Base-by-base conservation (phyloP, 2,888 invertebrate species). In the Brenthis daphne region DNA sequence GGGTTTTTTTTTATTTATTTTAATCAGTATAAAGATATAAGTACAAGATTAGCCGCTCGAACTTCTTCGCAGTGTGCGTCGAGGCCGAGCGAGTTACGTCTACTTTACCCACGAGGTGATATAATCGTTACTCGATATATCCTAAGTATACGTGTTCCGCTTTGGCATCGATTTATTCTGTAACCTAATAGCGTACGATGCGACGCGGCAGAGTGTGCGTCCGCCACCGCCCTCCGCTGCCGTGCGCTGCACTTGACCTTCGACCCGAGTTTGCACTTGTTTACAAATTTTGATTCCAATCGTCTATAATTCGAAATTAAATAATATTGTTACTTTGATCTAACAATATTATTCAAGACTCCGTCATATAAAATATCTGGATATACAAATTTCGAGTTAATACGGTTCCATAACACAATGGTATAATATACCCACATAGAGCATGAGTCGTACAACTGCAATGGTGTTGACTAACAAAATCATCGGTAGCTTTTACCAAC, bases 141-240 rank as follows among this genome's bases (percentile, higher is more conserved):
- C 85, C 85, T 90, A 86, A 87, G 88, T 91, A 88, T 88, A 88
- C 87, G 86, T 85, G 82, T 88, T 88, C 85, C 82, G 86, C 87
- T 91, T 92, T 91, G 92, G 92, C 92, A 92, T 89, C 92, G 83
- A 86, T 85, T 87, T 84, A 82, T 74, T 86, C 81, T 85, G 87
- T 88, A 87, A 87, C 86, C 87, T 89, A 88, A 83, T 77, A 77
- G 81, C 81, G 80, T 76, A 76, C 79, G 82, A 77, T 79, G 78
- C 78, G 80, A 67, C 72, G 71, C 71, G 72, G 64, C 69, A 67
- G 50, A 6, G n/a, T 71, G 65, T 73, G 75, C 72, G 69, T 73
- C 69, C 71, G 75, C 75, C 74, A 68, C 75, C 71, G 73, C 77
- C 73, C 73, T 78, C 77, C 78, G 75, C 75, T 73, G 77, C 74